A percentile compares a stretch with the other conserved stretches of the same genome.
phyloP scores from a whole-genome alignment of 2,888 invertebrate genomes.

The Unio pictorum region DNA sequence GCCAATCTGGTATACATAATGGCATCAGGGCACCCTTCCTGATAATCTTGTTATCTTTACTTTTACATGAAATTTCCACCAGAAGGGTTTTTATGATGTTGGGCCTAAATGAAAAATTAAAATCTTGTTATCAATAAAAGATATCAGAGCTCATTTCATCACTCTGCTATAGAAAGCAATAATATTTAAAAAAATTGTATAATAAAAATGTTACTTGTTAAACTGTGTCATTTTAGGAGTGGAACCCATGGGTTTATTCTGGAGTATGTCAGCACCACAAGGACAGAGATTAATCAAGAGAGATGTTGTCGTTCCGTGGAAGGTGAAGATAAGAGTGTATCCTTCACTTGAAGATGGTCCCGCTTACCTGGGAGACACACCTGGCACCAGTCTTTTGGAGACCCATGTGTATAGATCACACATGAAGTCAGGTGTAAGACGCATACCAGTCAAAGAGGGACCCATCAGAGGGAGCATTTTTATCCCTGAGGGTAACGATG shows the following conservation, averaged over 20 bases:
- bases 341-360: slow-evolving; percentile 5
- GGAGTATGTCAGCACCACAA: slow-evolving; percentile 40
- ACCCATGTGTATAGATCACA: slow-evolving; percentile 13
- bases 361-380: background rate
- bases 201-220: background rate
- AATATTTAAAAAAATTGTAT: background rate
- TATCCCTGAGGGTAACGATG: slow-evolving; percentile 22
- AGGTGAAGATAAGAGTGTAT: slow-evolving; percentile 34
- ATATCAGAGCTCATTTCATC: too few relatives aligned
- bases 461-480: slow-evolving; percentile 22
- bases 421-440: slow-evolving; percentile 16
- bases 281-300: slow-evolving; percentile 40
- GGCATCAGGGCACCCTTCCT: too few relatives aligned
- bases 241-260: slow-evolving; percentile 62
- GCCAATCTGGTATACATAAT: too few relatives aligned
- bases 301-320: slow-evolving; percentile 46
- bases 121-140: too few relatives aligned
- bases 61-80: too few relatives aligned
- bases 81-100: too few relatives aligned
- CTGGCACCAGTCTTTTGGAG: slow-evolving; percentile 4
- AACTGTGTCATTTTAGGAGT: slow-evolving; percentile 32
- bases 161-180: background rate
- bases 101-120: too few relatives aligned
- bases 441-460: slow-evolving; percentile 22
- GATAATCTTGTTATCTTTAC: too few relatives aligned